Conservation (phyloP, 1,140 invertebrate species). For the Aethina tumida region DNA sequence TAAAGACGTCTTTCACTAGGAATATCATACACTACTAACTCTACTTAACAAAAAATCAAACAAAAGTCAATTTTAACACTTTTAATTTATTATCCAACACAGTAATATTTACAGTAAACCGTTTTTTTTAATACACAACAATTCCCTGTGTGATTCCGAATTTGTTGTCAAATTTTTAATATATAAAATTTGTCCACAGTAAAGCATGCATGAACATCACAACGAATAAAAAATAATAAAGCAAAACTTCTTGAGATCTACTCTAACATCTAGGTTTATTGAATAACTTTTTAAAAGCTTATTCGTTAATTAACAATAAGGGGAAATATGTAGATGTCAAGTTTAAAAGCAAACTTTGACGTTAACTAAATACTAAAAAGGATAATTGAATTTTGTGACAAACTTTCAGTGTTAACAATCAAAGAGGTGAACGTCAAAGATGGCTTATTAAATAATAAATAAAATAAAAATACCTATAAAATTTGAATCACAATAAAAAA, state of each 20-base stretch:
- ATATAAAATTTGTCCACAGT: constrained; percentile 1
- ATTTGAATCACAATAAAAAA: constrained; percentile 27
- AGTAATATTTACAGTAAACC: constrained; percentile 2
- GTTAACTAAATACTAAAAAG: constrained; percentile 14
- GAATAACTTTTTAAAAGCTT: no score
- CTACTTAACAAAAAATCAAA: no score
- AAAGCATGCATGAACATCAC: constrained; percentile 6
- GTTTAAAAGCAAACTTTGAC: no score
- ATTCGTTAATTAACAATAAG: no score
- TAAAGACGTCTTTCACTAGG: no score
- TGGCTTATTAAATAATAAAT: constrained; percentile 14
- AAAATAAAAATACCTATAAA: constrained; percentile 27
- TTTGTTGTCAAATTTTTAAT: constrained; percentile 31
- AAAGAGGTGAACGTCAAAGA: neutral
- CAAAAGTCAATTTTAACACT: neutral
- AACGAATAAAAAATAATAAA: constrained; percentile 14
- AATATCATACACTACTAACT: no score
- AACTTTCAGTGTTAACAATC: neutral
- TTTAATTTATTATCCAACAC: constrained; percentile 1
- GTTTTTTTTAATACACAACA: neutral
- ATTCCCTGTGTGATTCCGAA: constrained; percentile 37
- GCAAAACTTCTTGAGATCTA: no score
- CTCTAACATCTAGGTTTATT: no score
- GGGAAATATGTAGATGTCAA: no score
- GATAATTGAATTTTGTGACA: neutral